Percentiles rank a stretch among this genome's conserved stretches.
Evolutionary conservation across 2,888 invertebrate genomes (phyloP).

Genomic region (Patella pellucida): DNA sequence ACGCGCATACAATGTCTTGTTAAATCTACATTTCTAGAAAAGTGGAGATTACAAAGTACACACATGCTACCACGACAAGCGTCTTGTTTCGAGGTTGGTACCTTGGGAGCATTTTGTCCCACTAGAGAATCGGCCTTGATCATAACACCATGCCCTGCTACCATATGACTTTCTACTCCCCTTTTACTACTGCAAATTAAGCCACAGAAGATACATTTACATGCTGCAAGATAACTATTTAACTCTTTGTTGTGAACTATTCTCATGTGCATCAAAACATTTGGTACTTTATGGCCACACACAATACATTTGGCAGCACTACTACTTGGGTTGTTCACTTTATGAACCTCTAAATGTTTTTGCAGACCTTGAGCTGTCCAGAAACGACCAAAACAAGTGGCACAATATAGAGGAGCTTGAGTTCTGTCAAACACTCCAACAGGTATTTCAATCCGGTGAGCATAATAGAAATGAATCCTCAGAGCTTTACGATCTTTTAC

Average conservation of each 20-base stretch:
- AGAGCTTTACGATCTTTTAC: constrained; percentile 95
- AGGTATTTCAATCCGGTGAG: constrained; percentile 81
- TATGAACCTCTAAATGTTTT: constrained; percentile 76
- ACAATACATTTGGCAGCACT: constrained; percentile 45
- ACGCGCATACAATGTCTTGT: constrained; percentile 60
- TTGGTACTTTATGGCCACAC: constrained; percentile 72
- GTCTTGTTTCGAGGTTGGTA: neutral
- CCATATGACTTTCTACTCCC: constrained; percentile 57
- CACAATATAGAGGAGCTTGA: constrained; percentile 91
- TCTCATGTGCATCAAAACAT: constrained; percentile 90
- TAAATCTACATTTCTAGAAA: constrained; percentile 60
- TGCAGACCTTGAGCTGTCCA: constrained; percentile 97
- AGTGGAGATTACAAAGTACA: constrained; percentile 61
- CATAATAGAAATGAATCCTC: constrained; percentile 97
- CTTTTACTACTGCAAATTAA: constrained; percentile 46
- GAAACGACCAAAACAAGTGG: constrained; percentile 95
- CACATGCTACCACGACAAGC: constrained; percentile 47
- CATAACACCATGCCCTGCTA: constrained; percentile 54
- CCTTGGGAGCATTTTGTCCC: neutral
- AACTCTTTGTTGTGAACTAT: constrained; percentile 91
- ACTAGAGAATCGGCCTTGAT: constrained; percentile 44
- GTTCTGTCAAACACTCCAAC: constrained; percentile 55
- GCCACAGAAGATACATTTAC: constrained; percentile 61
- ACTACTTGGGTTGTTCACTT: constrained; percentile 33
- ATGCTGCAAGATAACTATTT: constrained; percentile 73